Conservation (phyloP, 2,888 invertebrate species). For the Eledone cirrhosa region DNA sequence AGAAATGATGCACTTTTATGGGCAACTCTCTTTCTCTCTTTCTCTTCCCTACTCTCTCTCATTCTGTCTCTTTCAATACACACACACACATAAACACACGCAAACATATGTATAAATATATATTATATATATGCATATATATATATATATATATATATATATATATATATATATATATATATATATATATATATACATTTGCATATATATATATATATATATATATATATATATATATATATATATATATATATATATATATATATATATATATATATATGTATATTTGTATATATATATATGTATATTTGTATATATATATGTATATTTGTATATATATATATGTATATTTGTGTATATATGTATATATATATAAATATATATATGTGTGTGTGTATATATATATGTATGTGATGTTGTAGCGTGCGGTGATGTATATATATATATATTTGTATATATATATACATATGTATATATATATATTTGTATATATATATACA, state of each 20-base stretch:
- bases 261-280: neutral
- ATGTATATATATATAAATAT: too few species aligned
- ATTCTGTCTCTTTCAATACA: neutral
- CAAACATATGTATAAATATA: constrained; percentile 17
- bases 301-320: neutral
- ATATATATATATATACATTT: constrained; percentile 28
- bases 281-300: neutral
- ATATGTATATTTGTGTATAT: too few species aligned
- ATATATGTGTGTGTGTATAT: too few species aligned
- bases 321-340: neutral
- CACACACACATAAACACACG: constrained; percentile 26
- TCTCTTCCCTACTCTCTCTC: too few species aligned
- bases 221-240: constrained; percentile 22
- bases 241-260: neutral
- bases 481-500: too few species aligned
- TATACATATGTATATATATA: too few species aligned
- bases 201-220: constrained; percentile 13
- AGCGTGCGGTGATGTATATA: too few species aligned
- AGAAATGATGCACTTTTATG: too few species aligned
- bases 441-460: too few species aligned
- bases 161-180: constrained; percentile 27
- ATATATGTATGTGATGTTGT: too few species aligned
- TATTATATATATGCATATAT: neutral
- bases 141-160: constrained; percentile 21
- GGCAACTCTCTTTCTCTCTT: too few species aligned